These are phyloP conservation scores for Azemiops feae DNA, from an alignment of 2,113 vertebrate genomes.

Conservation along the genomic window DNA sequence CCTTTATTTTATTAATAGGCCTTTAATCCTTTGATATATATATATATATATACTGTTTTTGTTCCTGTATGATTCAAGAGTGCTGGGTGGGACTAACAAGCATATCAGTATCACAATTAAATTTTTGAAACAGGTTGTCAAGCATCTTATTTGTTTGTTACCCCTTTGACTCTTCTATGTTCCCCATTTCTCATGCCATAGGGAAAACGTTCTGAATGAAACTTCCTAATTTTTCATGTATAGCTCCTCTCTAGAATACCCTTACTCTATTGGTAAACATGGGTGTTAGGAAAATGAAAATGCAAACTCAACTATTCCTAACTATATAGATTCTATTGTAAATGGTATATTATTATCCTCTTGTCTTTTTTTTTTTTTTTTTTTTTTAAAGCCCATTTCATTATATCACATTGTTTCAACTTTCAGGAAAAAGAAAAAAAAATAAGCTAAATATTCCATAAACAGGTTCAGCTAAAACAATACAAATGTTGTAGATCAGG, in stretches of 20 bases:
- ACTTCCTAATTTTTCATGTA: not conserved
- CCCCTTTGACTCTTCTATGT: not conserved
- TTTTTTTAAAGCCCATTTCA: not conserved
- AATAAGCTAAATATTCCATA: not conserved
- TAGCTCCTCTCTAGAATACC: not conserved
- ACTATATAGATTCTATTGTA: not conserved
- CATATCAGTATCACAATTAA: not conserved
- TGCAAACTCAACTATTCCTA: not conserved
- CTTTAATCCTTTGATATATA: not conserved
- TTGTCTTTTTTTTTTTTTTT: not conserved
- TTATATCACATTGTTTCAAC: not conserved
- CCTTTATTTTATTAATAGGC: not conserved
- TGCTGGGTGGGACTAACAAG: not conserved
- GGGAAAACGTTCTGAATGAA: not conserved
- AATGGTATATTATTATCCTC: not conserved
- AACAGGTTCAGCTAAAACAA: slow-evolving; percentile 17
- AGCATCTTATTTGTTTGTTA: not conserved
- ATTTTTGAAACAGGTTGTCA: not conserved
- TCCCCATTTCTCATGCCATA: not conserved
- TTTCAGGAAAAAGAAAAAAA: not conserved
- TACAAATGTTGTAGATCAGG: slow-evolving; percentile 35
- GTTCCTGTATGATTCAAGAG: not conserved
- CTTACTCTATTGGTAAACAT: not conserved
- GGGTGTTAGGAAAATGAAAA: not conserved
- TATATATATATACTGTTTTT: no score